These are phyloP conservation scores for Lateolabrax maculatus DNA, from an alignment of 2,797 vertebrate genomes.

Conservation along the genomic window DNA sequence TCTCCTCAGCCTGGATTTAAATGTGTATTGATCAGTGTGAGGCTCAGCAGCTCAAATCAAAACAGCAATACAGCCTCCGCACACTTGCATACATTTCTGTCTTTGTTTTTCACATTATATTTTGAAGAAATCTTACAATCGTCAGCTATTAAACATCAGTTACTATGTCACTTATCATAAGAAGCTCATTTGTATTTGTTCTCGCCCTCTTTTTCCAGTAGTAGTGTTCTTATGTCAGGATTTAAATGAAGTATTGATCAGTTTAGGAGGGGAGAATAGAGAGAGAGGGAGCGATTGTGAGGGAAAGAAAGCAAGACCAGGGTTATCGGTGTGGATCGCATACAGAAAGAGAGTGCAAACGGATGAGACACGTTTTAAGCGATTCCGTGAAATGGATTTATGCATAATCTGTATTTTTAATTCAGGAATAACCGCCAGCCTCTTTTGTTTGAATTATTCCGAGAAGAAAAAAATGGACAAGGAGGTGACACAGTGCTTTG, in stretches of 20 bases:
- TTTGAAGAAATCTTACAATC: conserved; percentile 60
- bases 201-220: conserved; percentile 75
- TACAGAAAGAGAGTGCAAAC: conserved; percentile 87
- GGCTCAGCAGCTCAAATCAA: conserved; percentile 81
- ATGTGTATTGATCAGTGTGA: conserved; percentile 86
- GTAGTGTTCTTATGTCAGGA: conserved; percentile 91
- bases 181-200: conserved; percentile 75
- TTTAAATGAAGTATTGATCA: conserved; percentile 95
- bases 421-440: conserved; percentile 70
- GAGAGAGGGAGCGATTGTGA: conserved; percentile 90
- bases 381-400: conserved; percentile 81
- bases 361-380: conserved; percentile 84
- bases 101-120: conserved; percentile 70
- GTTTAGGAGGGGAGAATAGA: conserved; percentile 92
- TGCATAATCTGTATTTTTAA: conserved; percentile 79
- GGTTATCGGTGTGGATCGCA: conserved; percentile 89
- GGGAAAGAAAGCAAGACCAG: conserved; percentile 90
- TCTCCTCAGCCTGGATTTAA: conserved; percentile 82
- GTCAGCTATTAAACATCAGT: conserved; percentile 47
- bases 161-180: conserved; percentile 50
- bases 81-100: conserved; percentile 77
- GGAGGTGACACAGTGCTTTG: conserved; percentile 59
- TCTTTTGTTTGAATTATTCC: conserved; percentile 67
- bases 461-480: conserved; percentile 66
- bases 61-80: conserved; percentile 70